These are phyloP conservation scores for Falco cherrug DNA, from an alignment of 2,797 vertebrate species.

Conservation along the genomic window DNA sequence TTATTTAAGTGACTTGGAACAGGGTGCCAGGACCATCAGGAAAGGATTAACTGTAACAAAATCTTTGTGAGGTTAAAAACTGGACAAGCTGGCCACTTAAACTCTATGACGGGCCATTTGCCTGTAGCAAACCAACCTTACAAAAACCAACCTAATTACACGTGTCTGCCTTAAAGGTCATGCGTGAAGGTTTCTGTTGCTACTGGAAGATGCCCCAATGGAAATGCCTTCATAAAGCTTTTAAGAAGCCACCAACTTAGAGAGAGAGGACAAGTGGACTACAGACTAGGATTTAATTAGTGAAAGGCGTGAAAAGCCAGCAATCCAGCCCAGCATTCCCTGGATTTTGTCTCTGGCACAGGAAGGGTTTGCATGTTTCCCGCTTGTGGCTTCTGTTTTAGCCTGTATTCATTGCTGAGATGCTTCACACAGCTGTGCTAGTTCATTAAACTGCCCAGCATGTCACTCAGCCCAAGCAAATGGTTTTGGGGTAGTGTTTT, in stretches of 20 bases:
- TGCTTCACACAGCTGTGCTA: slow-evolving; percentile 77
- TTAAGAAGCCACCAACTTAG: slow-evolving; percentile 43
- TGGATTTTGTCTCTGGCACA: slow-evolving; percentile 67
- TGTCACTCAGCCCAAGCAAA: slow-evolving; percentile 60
- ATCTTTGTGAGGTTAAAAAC: slow-evolving; percentile 34
- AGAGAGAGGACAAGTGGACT: slow-evolving; percentile 35
- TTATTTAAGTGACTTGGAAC: slow-evolving; percentile 28
- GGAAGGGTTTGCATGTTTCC: slow-evolving; percentile 66
- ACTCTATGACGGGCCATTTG: not conserved
- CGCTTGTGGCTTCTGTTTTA: slow-evolving; percentile 75
- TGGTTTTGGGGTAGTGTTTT: not conserved
- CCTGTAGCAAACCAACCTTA: not conserved
- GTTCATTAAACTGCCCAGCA: slow-evolving; percentile 66
- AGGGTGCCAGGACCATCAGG: not conserved
- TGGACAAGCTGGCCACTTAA: not conserved
- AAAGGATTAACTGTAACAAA: slow-evolving; percentile 57
- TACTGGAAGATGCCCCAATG: not conserved
- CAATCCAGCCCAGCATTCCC: slow-evolving; percentile 73
- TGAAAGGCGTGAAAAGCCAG: slow-evolving; percentile 78
- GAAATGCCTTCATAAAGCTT: slow-evolving; percentile 24
- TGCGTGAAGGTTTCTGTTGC: not conserved
- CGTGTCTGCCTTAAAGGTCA: not conserved
- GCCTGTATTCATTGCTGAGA: slow-evolving; percentile 63
- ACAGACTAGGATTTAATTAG: slow-evolving; percentile 77
- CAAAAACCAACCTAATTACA: not conserved